These are phyloP conservation scores for Sorex maritimensis DNA, from an alignment of 2,797 vertebrate species.

Conservation along the genomic window DNA sequence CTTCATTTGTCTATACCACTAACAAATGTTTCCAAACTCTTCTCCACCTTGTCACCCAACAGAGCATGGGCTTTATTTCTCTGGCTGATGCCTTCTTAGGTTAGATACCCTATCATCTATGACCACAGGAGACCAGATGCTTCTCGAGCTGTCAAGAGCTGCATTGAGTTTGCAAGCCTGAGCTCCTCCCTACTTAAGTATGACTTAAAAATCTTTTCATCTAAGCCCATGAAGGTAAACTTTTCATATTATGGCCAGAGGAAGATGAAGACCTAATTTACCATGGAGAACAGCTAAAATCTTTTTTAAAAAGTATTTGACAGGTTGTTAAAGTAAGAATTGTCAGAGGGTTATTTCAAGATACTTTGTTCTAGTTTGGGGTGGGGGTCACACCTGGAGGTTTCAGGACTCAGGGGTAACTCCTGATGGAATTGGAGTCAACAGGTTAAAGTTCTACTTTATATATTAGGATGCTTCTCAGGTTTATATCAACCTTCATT, in stretches of 20 bases:
- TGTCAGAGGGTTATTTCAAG: not conserved
- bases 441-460: constrained; percentile 29
- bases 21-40: not conserved
- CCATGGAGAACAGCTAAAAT: not conserved
- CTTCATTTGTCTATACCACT: not conserved
- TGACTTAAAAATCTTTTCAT: not conserved
- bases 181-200: not conserved
- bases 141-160: not conserved
- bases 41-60: not conserved
- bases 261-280: not conserved
- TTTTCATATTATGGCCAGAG: not conserved
- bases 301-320: not conserved
- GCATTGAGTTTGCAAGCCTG: not conserved
- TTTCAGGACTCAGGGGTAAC: no score
- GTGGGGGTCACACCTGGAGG: no score
- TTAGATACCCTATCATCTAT: not conserved
- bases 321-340: not conserved
- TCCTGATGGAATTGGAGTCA: no score
- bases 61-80: not conserved
- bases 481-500: not conserved
- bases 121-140: not conserved
- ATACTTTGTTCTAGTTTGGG: not conserved
- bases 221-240: not conserved
- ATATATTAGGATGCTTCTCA: not conserved
- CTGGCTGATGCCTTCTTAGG: not conserved